phyloP scores from a whole-genome alignment of 1,140 invertebrate genomes.

The Acromyrmex echinatior region DNA sequence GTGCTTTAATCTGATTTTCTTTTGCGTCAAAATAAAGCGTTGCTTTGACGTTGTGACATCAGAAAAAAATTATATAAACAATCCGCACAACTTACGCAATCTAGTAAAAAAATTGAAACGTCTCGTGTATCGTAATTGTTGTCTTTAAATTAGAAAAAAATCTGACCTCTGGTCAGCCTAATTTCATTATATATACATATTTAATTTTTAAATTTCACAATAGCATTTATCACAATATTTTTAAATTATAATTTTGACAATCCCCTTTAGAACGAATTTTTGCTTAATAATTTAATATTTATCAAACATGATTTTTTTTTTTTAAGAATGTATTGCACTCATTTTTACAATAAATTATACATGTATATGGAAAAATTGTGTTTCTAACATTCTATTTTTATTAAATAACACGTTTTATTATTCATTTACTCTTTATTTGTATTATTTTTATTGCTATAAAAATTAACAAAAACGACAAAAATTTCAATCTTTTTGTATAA shows the following conservation, averaged over 20 bases:
- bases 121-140: not conserved
- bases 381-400: too few species aligned
- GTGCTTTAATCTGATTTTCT: not conserved
- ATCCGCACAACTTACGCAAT: not conserved
- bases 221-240: too few species aligned
- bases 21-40: not conserved
- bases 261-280: not conserved
- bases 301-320: not conserved
- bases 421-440: too few species aligned
- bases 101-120: not conserved
- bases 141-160: not conserved
- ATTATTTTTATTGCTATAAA: too few species aligned
- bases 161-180: not conserved
- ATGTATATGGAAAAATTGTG: too few species aligned
- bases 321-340: too few species aligned
- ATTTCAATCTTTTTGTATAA: too few species aligned
- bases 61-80: not conserved
- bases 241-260: not conserved
- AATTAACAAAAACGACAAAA: too few species aligned
- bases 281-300: not conserved
- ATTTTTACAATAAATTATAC: too few species aligned
- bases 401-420: too few species aligned
- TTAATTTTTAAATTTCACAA: too few species aligned
- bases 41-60: not conserved
- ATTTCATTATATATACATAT: too few species aligned